A percentile compares a stretch with the other conserved stretches of the same genome.
Evolutionary conservation across 2,888 invertebrate species (phyloP).

Genomic region (Physocephala rufipes): DNA sequence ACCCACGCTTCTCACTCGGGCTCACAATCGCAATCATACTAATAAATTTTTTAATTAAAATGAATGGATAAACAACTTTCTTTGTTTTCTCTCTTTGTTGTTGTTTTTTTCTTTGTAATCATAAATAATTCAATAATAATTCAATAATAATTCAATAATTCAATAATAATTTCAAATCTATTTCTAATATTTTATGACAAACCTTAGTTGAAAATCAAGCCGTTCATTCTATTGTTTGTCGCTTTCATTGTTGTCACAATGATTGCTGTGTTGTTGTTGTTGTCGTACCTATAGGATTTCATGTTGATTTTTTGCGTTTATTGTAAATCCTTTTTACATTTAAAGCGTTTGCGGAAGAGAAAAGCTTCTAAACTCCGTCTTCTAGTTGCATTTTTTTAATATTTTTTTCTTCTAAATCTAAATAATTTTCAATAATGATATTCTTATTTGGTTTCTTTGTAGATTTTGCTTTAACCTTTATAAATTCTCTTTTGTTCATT

Average conservation of each 20-base stretch:
- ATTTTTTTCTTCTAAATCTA: not conserved
- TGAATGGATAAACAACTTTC: not conserved
- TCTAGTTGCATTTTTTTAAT: conserved; percentile 32
- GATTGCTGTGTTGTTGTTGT: too few species aligned
- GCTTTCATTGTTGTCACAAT: too few species aligned
- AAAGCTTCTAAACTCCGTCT: not conserved
- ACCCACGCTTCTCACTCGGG: too few species aligned
- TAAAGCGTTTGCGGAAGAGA: conserved; percentile 35
- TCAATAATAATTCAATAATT: too few species aligned
- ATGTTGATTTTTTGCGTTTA: not conserved
- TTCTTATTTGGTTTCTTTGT: not conserved
- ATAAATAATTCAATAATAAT: too few species aligned
- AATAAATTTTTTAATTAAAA: too few species aligned
- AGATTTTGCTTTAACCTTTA: not conserved
- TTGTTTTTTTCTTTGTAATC: not conserved
- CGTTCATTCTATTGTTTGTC: too few species aligned
- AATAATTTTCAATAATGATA: not conserved
- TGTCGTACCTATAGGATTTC: too few species aligned
- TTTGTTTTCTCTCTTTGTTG: not conserved
- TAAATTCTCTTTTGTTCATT: not conserved
- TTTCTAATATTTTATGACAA: not conserved
- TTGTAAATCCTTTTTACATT: conserved; percentile 39
- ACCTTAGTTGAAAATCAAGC: not conserved
- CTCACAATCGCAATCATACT: too few species aligned
- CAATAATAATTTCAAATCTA: not conserved